Evolutionary conservation across 2,888 invertebrate genomes (phyloP).

Genomic region (Psylliodes chrysocephalus): DNA sequence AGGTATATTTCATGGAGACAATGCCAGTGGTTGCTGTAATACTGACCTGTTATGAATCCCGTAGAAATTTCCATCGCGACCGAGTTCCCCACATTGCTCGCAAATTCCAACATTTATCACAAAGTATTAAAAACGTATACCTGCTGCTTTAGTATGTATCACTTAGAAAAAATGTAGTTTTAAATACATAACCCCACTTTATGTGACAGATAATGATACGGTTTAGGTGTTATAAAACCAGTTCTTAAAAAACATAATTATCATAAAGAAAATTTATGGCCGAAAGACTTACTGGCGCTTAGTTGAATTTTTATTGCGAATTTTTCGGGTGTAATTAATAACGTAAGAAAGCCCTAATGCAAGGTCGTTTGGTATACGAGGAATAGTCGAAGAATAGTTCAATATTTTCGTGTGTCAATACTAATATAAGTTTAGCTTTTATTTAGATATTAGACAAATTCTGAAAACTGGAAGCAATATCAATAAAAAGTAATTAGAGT

Average conservation of each 20-base stretch:
- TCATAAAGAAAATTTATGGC: conserved; percentile 26
- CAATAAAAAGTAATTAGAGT: no score
- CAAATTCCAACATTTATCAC: neutral
- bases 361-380: neutral
- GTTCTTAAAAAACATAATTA: conserved; percentile 25
- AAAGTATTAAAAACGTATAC: neutral
- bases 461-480: no score
- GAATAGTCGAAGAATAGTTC: neutral
- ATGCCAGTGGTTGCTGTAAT: neutral
- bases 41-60: neutral
- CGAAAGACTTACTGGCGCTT: conserved; percentile 4
- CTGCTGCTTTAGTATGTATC: conserved; percentile 8
- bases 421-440: no score
- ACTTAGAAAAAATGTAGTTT: conserved; percentile 17
- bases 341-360: conserved; percentile 1
- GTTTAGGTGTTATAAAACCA: conserved; percentile 21
- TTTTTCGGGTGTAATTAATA: conserved; percentile 18
- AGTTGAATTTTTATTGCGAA: conserved; percentile 20
- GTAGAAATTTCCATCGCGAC: neutral
- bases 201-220: conserved; percentile 19
- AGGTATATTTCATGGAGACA: no score
- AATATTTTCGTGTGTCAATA: no score
- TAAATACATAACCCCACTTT: conserved; percentile 20
- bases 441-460: no score
- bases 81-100: neutral